Base-by-base conservation (phyloP, 2,888 invertebrate genomes). In the Lymantria dispar region DNA sequence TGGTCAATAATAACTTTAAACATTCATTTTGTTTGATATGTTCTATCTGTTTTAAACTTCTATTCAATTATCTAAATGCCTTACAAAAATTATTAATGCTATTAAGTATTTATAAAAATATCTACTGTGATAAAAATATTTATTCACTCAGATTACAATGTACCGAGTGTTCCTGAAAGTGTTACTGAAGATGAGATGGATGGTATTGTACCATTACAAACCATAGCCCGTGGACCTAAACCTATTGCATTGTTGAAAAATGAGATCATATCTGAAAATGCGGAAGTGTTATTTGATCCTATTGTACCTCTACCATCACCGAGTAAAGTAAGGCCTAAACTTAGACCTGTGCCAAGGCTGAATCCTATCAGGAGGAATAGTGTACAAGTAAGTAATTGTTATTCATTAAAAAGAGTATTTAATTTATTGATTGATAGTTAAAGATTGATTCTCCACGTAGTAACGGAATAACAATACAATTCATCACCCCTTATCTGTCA, bases 321-420 rank as follows among this genome's bases (percentile, higher is more conserved):
- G 0, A 90, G 87, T 55, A 95, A 95, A 83, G 94, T 93, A 45
- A 88, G 96, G 1, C 92, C 93, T 0, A 93, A 95, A 56, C 93
- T 96, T 36, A 92, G 94, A 38, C 95, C 96, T 3, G 92, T 93
- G 5, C 96, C 96, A 0, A 90, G 94, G 63, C 87, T 96, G 47
- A 84, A 80, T 8, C 93, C 94, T 14, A 85, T 92, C 50, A 91
- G 95, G 50, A 92, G 95, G 62, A 95, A 95, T 68, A 95, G 95
- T 78, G 81, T 94, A 37, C 93, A 92, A 72, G 92, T 93, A 60
- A 59, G 48, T 46, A 22, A 8, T 8, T 33, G 3, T 33, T 33
- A 7, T 7, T 33, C 5, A 33, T 8, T 33, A 5, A 33, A 10
- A 7, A 33, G 22, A 22, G 22, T 22, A 22, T 5, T 3, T 22